A percentile compares a stretch with the other conserved stretches of the same genome.
Conservation (phyloP, 2,888 invertebrate species). For the Thymelicus sylvestris region DNA sequence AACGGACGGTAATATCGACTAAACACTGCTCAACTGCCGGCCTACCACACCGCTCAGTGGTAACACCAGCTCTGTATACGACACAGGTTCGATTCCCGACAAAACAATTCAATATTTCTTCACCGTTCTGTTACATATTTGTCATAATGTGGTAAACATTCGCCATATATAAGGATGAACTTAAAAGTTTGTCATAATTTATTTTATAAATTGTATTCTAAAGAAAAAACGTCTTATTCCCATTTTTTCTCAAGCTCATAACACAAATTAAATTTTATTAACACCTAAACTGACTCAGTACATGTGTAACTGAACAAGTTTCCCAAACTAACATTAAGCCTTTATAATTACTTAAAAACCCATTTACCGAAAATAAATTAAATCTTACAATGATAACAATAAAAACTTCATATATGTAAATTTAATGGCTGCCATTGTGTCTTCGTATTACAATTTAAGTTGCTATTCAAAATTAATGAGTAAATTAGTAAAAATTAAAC, state of each 20-base stretch:
- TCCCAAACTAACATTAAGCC: constrained; percentile 15
- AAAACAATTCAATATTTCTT: background rate
- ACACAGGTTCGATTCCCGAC: constrained; percentile 49
- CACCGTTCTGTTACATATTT: no score
- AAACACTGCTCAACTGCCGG: constrained; percentile 68
- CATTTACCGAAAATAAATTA: constrained; percentile 23
- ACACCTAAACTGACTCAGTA: constrained; percentile 3
- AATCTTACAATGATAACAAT: constrained; percentile 29
- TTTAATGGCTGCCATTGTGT: constrained; percentile 27
- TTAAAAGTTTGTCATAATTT: no score
- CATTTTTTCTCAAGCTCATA: background rate
- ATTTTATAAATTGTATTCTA: no score
- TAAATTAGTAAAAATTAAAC: constrained; percentile 33
- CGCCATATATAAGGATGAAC: no score
- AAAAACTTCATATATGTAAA: constrained; percentile 34
- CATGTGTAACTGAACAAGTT: constrained; percentile 13
- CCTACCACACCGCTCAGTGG: constrained; percentile 44
- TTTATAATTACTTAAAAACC: constrained; percentile 18
- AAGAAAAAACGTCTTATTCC: background rate
- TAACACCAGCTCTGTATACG: constrained; percentile 22
- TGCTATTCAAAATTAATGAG: constrained; percentile 29
- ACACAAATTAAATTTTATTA: constrained; percentile 13
- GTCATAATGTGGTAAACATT: no score
- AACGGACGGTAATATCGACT: constrained; percentile 77
- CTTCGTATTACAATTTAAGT: constrained; percentile 24